These are phyloP conservation scores for Lates calcarifer DNA, from an alignment of 2,113 vertebrate genomes.

Conservation along the genomic window DNA sequence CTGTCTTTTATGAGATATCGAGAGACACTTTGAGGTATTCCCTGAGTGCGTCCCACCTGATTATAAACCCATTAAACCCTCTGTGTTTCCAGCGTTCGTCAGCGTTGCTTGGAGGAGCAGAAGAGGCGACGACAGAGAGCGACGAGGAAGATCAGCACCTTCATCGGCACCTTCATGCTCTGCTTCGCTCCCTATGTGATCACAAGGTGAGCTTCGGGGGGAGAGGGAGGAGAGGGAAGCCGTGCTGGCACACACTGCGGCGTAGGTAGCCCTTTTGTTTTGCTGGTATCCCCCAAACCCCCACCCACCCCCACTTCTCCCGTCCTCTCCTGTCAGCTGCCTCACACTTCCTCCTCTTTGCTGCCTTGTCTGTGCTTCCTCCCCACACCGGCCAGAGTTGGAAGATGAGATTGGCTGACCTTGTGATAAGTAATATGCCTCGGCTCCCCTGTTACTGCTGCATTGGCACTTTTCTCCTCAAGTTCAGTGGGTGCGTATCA, in stretches of 20 bases:
- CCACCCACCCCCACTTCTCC: too few relatives aligned
- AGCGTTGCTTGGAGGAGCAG: constrained; percentile 95
- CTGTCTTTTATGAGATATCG: background rate
- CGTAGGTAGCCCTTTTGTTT: constrained; percentile 25
- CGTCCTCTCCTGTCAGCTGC: constrained; percentile 24
- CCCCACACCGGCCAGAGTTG: constrained; percentile 50
- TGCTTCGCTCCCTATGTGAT: constrained; percentile 98
- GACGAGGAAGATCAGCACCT: constrained; percentile 97
- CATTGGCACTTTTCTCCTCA: constrained; percentile 71
- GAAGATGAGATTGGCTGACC: constrained; percentile 81
- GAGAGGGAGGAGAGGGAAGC: background rate
- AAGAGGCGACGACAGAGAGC: constrained; percentile 92
- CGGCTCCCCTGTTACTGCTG: constrained; percentile 63
- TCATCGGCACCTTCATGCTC: constrained; percentile 97
- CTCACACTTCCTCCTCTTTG: constrained; percentile 13
- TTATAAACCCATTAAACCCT: background rate
- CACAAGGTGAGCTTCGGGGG: constrained; percentile 89
- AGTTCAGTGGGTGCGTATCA: constrained; percentile 57
- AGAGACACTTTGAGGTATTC: background rate
- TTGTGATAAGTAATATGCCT: constrained; percentile 82
- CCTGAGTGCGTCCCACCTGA: background rate
- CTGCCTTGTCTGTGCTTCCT: constrained; percentile 40
- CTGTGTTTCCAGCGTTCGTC: constrained; percentile 89
- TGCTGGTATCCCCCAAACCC: constrained; percentile 42
- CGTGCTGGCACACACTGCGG: constrained; percentile 38